phyloP scores from a whole-genome alignment of 2,797 vertebrate species.

The Poliocrania exsul region DNA sequence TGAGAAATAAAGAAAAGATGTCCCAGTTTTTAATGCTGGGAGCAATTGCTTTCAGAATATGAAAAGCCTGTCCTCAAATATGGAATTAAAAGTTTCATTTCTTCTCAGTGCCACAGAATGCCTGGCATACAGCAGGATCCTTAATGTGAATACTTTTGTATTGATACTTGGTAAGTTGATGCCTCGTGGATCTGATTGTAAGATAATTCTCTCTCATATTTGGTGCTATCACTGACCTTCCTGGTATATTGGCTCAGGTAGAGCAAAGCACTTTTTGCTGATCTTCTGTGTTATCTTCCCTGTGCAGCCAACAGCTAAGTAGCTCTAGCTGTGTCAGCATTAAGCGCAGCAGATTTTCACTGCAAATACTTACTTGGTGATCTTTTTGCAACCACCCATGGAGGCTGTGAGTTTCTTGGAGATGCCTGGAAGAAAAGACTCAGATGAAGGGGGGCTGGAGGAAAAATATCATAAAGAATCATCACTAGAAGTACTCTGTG shows the following conservation, averaged over 20 bases:
- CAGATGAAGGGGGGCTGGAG: neutral
- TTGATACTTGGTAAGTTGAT: neutral
- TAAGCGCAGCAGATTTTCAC: neutral
- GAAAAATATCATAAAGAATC: neutral
- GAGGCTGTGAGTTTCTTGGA: neutral
- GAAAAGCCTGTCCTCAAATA: neutral
- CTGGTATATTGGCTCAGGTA: neutral
- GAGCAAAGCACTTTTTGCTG: neutral
- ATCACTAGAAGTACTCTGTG: neutral
- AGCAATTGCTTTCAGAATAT: neutral
- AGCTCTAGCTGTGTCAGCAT: neutral
- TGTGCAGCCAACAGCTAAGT: neutral
- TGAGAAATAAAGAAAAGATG: neutral
- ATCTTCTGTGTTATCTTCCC: neutral
- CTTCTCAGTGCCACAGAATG: neutral
- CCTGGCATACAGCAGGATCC: neutral
- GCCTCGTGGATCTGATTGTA: neutral
- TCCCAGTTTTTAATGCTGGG: neutral
- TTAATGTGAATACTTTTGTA: fast-evolving
- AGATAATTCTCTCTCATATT: neutral
- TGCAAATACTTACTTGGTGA: neutral
- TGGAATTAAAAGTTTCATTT: neutral
- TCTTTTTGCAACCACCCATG: neutral
- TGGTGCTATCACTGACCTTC: neutral
- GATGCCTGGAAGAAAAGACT: neutral